These are phyloP conservation scores for Leptarthrus brevirostris DNA, from an alignment of 2,888 invertebrate genomes.

Conservation along the genomic window DNA sequence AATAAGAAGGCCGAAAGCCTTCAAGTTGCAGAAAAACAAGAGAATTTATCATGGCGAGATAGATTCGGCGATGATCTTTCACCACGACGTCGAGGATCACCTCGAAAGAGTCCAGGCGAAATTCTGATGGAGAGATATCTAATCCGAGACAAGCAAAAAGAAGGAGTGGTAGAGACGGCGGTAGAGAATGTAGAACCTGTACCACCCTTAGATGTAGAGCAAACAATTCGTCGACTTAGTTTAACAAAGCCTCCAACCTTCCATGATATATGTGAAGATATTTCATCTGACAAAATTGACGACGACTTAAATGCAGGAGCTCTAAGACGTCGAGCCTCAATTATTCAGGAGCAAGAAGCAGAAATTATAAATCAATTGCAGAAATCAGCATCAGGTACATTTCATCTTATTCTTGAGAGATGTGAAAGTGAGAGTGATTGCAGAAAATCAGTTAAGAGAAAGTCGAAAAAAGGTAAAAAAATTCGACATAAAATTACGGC, in stretches of 20 bases:
- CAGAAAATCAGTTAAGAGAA: slow-evolving; percentile 57
- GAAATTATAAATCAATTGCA: slow-evolving; percentile 64
- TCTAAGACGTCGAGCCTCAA: slow-evolving; percentile 66
- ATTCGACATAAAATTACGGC: slow-evolving; percentile 64
- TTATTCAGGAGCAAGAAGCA: slow-evolving; percentile 71
- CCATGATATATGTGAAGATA: slow-evolving; percentile 70
- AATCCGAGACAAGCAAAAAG: slow-evolving; percentile 72
- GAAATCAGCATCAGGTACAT: slow-evolving; percentile 62
- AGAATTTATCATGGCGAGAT: slow-evolving; percentile 72
- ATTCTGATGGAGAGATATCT: slow-evolving; percentile 80
- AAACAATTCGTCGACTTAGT: slow-evolving; percentile 62
- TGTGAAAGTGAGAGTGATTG: slow-evolving; percentile 61
- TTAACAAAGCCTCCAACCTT: slow-evolving; percentile 68
- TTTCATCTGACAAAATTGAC: slow-evolving; percentile 69
- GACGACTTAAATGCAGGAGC: slow-evolving; percentile 71
- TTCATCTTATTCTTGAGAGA: slow-evolving; percentile 63
- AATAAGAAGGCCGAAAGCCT: slow-evolving; percentile 56
- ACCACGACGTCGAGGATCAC: slow-evolving; percentile 58
- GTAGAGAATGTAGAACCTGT: slow-evolving; percentile 1
- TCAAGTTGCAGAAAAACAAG: slow-evolving; percentile 68
- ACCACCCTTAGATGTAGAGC: slow-evolving; percentile 59
- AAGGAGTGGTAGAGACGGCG: slow-evolving; percentile 54
- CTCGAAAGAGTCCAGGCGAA: slow-evolving; percentile 77
- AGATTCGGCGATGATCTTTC: slow-evolving; percentile 72
- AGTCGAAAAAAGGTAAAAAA: slow-evolving; percentile 62